Base-by-base conservation (phyloP, 2,113 vertebrate genomes). In the Willisornis vidua region DNA sequence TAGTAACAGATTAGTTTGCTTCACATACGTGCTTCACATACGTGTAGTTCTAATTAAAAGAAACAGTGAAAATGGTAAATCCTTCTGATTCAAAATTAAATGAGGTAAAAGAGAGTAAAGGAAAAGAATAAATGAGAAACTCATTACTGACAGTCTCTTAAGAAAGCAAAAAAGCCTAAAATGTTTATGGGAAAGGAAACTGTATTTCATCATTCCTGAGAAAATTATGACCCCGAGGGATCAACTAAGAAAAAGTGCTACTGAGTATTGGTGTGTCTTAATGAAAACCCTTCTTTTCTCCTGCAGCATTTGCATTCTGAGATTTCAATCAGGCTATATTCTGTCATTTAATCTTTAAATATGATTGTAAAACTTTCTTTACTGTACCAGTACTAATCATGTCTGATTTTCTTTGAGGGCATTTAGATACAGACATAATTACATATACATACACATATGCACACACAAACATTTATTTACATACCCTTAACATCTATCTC, bases 261-360 rank as follows among this genome's bases (percentile, higher is more conserved):
- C 63, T 63, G 51, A 31, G 22, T 65, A 48, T 66, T 76, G 58
- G 49, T 85, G 80, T 62, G 7, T 58, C 49, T 93, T 86, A 79
- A 88, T 88, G 76, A 91, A 91, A 94, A 77, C 3, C 25, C n/a
- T 57, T 81, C 37, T 68, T 62, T 74, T 48, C 10, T 87, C 52
- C 61, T 62, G 55, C 87, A 93, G 48, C 0, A 0, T 66, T 87
- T 93, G 72, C 66, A 73, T 85, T 79, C 51, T 51, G 79, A 88
- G 67, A 77, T 94, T 95, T 80, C 68, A 80, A 24, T 89, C 75
- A 85, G 0, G 4, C 19, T 52, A 79, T 18, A 3, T 78, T 85
- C 49, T 89, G 31, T 84, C 43, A 48, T 70, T 92, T 93, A 89
- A 96, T 43, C 10, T 72, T 81, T 88, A 84, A 95, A 96, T 39